A percentile compares a stretch with the other conserved stretches of the same genome.
phyloP scores from a whole-genome alignment of 2,797 vertebrate genomes.

The Urocyon cinereoargenteus region DNA sequence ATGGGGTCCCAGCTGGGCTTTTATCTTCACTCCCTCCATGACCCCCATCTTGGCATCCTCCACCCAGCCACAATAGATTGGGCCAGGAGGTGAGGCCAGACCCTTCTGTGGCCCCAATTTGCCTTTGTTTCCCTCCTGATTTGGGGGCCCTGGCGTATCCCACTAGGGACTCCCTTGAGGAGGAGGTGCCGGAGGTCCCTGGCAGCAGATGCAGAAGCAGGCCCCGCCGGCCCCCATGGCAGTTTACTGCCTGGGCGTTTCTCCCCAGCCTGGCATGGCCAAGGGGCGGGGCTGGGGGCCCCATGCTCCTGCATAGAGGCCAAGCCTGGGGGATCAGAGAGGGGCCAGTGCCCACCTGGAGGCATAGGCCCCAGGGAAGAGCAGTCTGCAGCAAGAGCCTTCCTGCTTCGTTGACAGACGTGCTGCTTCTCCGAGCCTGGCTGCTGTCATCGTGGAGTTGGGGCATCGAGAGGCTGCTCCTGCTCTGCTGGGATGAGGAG shows the following conservation, averaged over 20 bases:
- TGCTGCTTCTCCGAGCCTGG: neutral
- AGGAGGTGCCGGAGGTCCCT: neutral
- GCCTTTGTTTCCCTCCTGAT: neutral
- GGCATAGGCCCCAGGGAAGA: neutral
- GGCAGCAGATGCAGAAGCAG: neutral
- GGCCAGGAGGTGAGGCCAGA: neutral
- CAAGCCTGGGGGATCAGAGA: neutral
- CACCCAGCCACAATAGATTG: neutral
- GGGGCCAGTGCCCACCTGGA: neutral
- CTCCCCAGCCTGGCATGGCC: neutral
- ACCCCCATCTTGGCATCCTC: neutral
- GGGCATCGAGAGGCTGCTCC: neutral
- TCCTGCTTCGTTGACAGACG: neutral
- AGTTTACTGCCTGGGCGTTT: neutral
- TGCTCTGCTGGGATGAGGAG: rapidly evolving
- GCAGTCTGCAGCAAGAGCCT: no score
- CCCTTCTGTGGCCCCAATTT: neutral
- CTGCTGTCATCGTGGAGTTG: no score
- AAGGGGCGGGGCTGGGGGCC: no score
- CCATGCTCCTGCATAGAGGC: rapidly evolving
- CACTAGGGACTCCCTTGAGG: neutral
- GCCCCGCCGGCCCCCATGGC: no score
- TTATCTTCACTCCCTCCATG: neutral
- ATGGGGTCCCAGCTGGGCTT: neutral
- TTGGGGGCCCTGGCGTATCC: neutral